These are phyloP conservation scores for Neoascia interrupta DNA, from an alignment of 2,888 invertebrate genomes.

Conservation along the genomic window DNA sequence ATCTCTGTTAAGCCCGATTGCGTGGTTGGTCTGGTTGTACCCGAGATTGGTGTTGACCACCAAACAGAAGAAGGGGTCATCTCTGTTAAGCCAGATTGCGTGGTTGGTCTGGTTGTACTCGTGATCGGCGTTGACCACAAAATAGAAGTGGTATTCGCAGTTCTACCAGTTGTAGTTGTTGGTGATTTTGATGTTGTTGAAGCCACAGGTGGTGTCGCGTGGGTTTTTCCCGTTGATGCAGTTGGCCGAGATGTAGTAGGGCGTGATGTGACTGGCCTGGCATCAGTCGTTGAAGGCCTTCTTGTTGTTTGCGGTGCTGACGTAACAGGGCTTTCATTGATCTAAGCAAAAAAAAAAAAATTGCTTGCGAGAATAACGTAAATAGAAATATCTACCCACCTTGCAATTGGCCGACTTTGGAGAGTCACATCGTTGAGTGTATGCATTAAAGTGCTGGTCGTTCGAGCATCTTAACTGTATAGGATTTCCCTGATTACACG, in stretches of 20 bases:
- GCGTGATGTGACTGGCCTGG: too few species aligned
- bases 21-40: too few species aligned
- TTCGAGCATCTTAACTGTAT: not conserved
- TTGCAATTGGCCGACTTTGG: constrained; percentile 7
- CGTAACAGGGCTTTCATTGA: not conserved
- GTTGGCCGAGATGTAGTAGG: too few species aligned
- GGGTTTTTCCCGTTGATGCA: not conserved
- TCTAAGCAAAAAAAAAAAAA: not conserved
- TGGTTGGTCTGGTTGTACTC: too few species aligned
- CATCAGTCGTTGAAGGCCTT: not conserved
- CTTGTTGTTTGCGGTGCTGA: not conserved
- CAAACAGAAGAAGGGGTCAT: too few species aligned
- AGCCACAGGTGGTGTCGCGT: not conserved
- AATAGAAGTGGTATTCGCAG: too few species aligned
- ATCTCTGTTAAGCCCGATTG: too few species aligned
- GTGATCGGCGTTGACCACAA: too few species aligned
- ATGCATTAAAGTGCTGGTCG: not conserved
- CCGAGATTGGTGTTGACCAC: too few species aligned
- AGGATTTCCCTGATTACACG: not conserved
- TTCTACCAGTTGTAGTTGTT: not conserved
- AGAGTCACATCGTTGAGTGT: not conserved
- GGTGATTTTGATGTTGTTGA: not conserved
- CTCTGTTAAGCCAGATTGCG: too few species aligned
- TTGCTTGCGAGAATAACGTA: not conserved
- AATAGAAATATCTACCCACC: not conserved